These are phyloP conservation scores for Calliphora vicina DNA, from an alignment of 1,140 invertebrate genomes.

Conservation along the genomic window DNA sequence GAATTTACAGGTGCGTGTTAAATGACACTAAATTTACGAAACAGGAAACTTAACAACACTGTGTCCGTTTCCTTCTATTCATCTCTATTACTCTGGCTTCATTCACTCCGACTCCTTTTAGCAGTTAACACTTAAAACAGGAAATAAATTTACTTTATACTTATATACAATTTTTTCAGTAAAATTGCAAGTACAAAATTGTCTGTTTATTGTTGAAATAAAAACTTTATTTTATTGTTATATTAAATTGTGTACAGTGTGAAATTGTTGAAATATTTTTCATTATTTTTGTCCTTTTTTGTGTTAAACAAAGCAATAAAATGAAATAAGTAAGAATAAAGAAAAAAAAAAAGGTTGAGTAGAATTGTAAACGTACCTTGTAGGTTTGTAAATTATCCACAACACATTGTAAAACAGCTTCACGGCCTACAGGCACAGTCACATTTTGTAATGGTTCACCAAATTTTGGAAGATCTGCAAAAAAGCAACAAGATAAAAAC, in stretches of 20 bases:
- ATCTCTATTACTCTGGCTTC: neutral
- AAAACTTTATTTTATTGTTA: neutral
- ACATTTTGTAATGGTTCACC: slow-evolving; percentile 76
- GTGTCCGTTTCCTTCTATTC: neutral
- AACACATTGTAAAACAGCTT: slow-evolving; percentile 76
- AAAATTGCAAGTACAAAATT: neutral
- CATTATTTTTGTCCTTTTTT: neutral
- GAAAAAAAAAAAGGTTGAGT: neutral
- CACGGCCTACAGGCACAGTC: slow-evolving; percentile 76
- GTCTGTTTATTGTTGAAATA: neutral
- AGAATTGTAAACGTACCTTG: slow-evolving; percentile 67
- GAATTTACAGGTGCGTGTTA: neutral
- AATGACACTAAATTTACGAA: neutral
- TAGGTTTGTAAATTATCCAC: slow-evolving; percentile 78
- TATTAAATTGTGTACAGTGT: neutral
- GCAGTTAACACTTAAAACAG: neutral
- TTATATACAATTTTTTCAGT: neutral
- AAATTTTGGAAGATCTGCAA: slow-evolving; percentile 77
- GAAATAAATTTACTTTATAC: neutral
- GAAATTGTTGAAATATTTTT: neutral
- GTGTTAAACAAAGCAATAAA: neutral
- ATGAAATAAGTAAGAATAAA: too few species aligned
- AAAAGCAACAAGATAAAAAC: slow-evolving; percentile 38
- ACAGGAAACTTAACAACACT: neutral
- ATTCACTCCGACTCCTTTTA: neutral